These are phyloP conservation scores for Bubo scandiacus DNA, from an alignment of 2,113 vertebrate species.

Conservation along the genomic window DNA sequence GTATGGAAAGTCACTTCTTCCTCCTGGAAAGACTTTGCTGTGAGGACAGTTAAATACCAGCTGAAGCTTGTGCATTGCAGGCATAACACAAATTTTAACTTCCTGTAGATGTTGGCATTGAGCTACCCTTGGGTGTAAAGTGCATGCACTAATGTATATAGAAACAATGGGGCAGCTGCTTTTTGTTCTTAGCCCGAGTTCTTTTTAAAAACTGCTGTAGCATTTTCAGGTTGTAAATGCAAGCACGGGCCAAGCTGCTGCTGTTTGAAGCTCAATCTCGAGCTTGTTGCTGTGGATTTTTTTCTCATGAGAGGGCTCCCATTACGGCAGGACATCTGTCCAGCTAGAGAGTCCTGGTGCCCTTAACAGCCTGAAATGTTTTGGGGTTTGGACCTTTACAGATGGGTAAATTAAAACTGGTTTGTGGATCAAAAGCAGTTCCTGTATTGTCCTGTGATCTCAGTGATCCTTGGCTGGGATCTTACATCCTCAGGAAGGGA, in stretches of 20 bases:
- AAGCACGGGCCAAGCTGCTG: neutral
- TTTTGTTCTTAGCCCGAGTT: neutral
- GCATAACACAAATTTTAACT: neutral
- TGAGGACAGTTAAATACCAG: neutral
- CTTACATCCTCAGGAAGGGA: neutral
- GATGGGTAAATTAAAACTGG: slow-evolving; percentile 3
- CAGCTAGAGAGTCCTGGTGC: neutral
- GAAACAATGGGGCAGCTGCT: neutral
- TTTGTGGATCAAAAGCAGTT: neutral
- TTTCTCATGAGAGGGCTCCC: neutral
- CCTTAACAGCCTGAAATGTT: neutral
- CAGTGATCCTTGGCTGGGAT: neutral
- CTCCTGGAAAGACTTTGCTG: neutral
- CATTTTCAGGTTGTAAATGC: neutral
- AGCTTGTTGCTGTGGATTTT: neutral
- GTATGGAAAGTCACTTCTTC: neutral
- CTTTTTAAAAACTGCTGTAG: neutral
- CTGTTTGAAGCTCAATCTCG: neutral
- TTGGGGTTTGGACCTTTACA: neutral
- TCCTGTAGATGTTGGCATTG: neutral
- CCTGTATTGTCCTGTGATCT: neutral
- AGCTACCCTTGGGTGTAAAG: neutral
- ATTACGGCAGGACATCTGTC: neutral
- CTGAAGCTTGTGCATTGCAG: neutral
- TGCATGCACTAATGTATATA: too few relatives aligned